Base-by-base conservation (phyloP, 2,888 invertebrate genomes). In the Nomada hirtipes region DNA sequence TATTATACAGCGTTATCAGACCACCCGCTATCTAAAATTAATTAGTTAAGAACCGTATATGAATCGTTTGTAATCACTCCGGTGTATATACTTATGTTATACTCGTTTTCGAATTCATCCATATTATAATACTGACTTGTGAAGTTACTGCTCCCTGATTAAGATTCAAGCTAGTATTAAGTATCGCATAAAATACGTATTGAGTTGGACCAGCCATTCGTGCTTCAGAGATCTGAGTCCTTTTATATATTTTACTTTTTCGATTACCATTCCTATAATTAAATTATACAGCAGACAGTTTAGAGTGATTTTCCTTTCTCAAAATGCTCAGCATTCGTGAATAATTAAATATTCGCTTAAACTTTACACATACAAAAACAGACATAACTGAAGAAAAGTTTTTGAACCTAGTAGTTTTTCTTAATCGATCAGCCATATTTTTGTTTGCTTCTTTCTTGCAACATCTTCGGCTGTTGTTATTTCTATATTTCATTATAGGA, bases 171-270 rank as follows among this genome's bases (percentile, higher is more conserved):
- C 83, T 82, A n/a, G 90, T 91, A 77, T 91, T 91, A 42, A 91
- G 70, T 70, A 91, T 74, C 4, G 89, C 87, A 79, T 90, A 91
- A 85, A 91, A 90, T 3, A 86, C 61, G 70, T 85, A 89, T 79
- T 88, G 76, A 23, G 75, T 57, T 9, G 73, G 70, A n/a, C 68
- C 70, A 57, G 13, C 4, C 18, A 9, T n/a, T 18, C 23, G 50
- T 10, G 7, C 7, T 2, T 0, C n/a, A 50, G 2, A 18, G 11
- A 29, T 20, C 15, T 50, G 11, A 18, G 23, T 4, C 13, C 26
- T 11, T 68, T 64, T 79, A 1, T 13, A 26, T 18, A 42, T 65
- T 50, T 71, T 75, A 18, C 18, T 20, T 36, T 2, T n/a, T 68
- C 57, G 71, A 26, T 36, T 61, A 44, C 50, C 2, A 20, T 52